Percentiles rank a stretch among this genome's conserved stretches.
Conservation (phyloP, 2,113 vertebrate genomes). For the Phodopus roborovskii region DNA sequence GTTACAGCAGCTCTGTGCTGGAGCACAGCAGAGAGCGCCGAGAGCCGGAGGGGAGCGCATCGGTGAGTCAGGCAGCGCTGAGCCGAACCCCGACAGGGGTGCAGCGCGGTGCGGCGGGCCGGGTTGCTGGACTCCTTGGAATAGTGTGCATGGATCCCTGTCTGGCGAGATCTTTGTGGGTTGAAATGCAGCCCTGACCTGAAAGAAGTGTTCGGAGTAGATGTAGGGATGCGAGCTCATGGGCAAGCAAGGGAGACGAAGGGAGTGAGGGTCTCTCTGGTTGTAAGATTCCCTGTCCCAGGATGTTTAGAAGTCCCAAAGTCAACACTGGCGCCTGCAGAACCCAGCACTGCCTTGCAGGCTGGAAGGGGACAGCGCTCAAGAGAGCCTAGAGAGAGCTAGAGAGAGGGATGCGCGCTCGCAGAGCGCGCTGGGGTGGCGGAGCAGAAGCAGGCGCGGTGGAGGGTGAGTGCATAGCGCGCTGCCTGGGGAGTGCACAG, state of each 20-base stretch:
- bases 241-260: background rate
- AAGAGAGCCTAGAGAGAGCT: background rate
- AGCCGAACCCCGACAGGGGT: slow-evolving; percentile 48
- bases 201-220: slow-evolving; percentile 48
- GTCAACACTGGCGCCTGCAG: background rate
- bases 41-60: slow-evolving; percentile 79
- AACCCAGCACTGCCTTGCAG: background rate
- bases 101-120: slow-evolving; percentile 34
- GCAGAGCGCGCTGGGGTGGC: background rate
- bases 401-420: slow-evolving; percentile 60
- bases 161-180: background rate
- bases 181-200: background rate
- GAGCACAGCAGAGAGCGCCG: slow-evolving; percentile 75
- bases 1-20: slow-evolving; percentile 68
- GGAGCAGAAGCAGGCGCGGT: background rate
- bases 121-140: slow-evolving; percentile 4
- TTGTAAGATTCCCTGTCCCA: background rate
- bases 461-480: background rate
- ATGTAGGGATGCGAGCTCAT: slow-evolving; percentile 48
- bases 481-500: background rate
- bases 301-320: background rate
- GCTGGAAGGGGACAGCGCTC: slow-evolving; percentile 28
- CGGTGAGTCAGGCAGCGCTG: slow-evolving; percentile 76
- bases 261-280: background rate
- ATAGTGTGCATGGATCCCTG: background rate